These are phyloP conservation scores for Catharus bicknelli DNA, from an alignment of 2,113 vertebrate genomes.

Conservation along the genomic window DNA sequence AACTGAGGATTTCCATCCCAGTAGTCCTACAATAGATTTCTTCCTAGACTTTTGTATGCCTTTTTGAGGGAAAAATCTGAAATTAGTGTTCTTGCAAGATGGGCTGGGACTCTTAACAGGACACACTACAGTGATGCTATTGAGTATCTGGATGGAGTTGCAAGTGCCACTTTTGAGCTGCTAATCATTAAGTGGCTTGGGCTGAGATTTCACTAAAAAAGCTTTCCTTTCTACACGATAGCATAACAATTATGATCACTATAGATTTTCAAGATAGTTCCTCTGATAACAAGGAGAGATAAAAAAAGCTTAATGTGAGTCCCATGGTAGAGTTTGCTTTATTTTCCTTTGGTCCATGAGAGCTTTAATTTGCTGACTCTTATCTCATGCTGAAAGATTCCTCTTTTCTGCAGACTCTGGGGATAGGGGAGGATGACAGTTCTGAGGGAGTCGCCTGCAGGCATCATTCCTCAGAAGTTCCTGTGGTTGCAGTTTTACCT, in stretches of 20 bases:
- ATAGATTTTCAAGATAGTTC: not conserved
- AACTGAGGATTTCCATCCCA: not conserved
- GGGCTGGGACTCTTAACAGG: not conserved
- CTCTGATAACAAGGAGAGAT: not conserved
- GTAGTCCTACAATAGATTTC: not conserved
- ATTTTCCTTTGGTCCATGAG: conserved; percentile 18
- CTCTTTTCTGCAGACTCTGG: not conserved
- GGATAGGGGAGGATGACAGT: not conserved
- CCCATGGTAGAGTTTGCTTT: conserved; percentile 3
- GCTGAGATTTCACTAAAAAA: conserved; percentile 18
- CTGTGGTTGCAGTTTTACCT: not conserved
- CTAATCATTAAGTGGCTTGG: not conserved
- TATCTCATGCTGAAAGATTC: not conserved
- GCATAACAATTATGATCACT: not conserved
- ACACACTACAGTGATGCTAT: not conserved
- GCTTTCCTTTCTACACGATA: not conserved
- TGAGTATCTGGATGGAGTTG: not conserved
- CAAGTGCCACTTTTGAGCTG: not conserved
- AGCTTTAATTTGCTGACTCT: conserved; percentile 52
- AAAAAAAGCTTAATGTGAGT: not conserved
- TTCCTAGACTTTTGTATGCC: not conserved
- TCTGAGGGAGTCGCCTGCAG: conserved; percentile 7
- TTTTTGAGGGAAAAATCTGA: not conserved
- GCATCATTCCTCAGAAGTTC: conserved; percentile 30
- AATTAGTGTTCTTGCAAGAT: not conserved